Base-by-base conservation (phyloP, 2,113 vertebrate species). In the Entosphenus tridentatus region DNA sequence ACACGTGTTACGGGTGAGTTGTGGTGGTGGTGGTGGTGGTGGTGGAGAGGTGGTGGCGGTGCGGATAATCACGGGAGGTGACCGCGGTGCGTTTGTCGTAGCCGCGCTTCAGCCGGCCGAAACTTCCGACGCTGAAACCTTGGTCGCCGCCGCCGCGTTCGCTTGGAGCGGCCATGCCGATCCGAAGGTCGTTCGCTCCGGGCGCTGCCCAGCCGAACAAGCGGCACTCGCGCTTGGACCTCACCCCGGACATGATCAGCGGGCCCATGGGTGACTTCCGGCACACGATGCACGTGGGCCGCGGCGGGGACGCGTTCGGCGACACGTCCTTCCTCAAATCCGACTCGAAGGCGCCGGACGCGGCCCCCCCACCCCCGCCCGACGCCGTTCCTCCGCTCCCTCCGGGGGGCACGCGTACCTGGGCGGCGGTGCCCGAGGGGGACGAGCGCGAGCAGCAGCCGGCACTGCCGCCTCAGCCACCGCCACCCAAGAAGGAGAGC, bases 241-340 rank as follows among this genome's bases (percentile, higher is more conserved):
- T 96, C 72, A 93, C 87, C 0, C 79, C 87, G 0, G 92, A 96
- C 73, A 96, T 96, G 92, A 96, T 96, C 79, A 90, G 92, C 77
- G 83, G 83, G 0, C 92, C 92, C 0, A 74, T 96, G 11, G 87
- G 83, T 0, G 92, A 96, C 80, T 95, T 96, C 73, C 84, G 89
- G 13, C 92, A 96, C 74, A 96, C 89, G 56, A 93, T 97, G 89
- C 91, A 97, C 0, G 90, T 95, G 18, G 92, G 92, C 12, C 88
- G 86, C 0, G 89, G 89, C 0, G 92, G 92, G 0, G 92, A 97
- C 0, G 89, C 87, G 70, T 97, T 97, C 0, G 92, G 91, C 0
- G 91, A 97, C 77, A 95, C 92, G 56, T 87, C 91, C n/a, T 97
- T 97, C 78, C 87, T 97, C 3, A 92, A 87, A 76, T 14, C 58